Evolutionary conservation across 2,888 invertebrate genomes (phyloP), one percentile per base, ranked within the genome.

Genomic region (Drosophila pseudotalamancana): DNA sequence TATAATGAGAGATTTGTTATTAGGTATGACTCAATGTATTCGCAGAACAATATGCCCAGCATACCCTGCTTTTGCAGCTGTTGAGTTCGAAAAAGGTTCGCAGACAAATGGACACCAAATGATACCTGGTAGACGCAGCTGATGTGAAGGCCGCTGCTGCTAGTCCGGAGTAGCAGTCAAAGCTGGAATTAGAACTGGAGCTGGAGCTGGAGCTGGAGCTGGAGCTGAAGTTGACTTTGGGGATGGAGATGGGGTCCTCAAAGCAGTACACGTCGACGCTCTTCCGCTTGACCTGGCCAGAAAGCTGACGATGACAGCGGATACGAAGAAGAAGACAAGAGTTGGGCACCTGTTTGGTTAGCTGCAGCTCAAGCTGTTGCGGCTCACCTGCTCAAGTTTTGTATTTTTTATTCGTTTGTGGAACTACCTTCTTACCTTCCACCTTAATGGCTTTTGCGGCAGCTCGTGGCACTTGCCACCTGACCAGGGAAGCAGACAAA

Each of bases 401-500:
- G 8, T 42, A 32, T 25, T 53, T 27, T 51, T 16, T 23, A 18
- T 16, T 6, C 23, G 2, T 49, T 32, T 34, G 11, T 53, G 9
- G 31, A 19, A 6, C n/a, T 19, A 3, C 4, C 21, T 49, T 45
- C 32, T 48, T 31, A 12, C 29, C 6, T 16, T 12, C n/a, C 12
- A 6, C 45, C 56, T 54, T 73, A 68, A 71, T 71, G 57, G 53
- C 68, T 67, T 68, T 56, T 54, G 35, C 14, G 14, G 51, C 51
- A 60, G 74, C 83, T 75, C 76, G 79, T 78, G 85, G 76, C 83
- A 82, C 69, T 78, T 67, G 81, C 66, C 79, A 75, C 66, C 60
- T 60, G 77, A 55, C 49, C 65, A 59, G n/a, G n/a, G n/a, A n/a
- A n/a, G n/a, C n/a, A n/a, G n/a, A n/a, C n/a, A n/a, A n/a, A n/a